Evolutionary conservation across 2,113 vertebrate genomes (phyloP).

Genomic region (Hypomesus transpacificus): DNA sequence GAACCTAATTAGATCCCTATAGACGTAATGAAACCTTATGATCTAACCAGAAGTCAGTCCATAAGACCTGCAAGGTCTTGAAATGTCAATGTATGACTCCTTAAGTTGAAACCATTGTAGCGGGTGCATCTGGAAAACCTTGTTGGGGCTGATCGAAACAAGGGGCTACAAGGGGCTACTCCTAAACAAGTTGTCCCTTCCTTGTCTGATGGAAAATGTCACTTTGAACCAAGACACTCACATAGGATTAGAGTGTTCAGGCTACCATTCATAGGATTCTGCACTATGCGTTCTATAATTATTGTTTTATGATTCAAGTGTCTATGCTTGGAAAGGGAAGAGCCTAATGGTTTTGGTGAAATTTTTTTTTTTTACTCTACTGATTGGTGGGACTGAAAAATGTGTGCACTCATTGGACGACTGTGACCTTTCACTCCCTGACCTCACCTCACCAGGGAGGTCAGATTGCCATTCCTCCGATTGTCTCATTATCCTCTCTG

Average conservation of each 20-base stretch:
- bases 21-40: too few species aligned
- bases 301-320: too few species aligned
- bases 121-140: background rate
- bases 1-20: too few species aligned
- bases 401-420: background rate
- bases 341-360: background rate
- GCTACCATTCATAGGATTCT: too few species aligned
- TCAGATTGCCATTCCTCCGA: conserved; percentile 25
- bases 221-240: too few species aligned
- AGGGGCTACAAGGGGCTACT: too few species aligned
- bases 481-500: conserved; percentile 39
- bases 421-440: conserved; percentile 5
- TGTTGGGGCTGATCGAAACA: background rate
- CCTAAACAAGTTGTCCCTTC: too few species aligned
- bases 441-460: background rate
- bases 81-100: background rate
- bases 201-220: too few species aligned
- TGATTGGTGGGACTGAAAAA: background rate
- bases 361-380: background rate
- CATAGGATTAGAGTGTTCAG: too few species aligned
- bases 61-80: background rate
- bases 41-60: background rate
- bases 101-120: background rate
- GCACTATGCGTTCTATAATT: too few species aligned
- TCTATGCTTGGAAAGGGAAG: too few species aligned